Evolutionary conservation across 1,140 invertebrate species (phyloP).

Genomic region (Agrilus planipennis): DNA sequence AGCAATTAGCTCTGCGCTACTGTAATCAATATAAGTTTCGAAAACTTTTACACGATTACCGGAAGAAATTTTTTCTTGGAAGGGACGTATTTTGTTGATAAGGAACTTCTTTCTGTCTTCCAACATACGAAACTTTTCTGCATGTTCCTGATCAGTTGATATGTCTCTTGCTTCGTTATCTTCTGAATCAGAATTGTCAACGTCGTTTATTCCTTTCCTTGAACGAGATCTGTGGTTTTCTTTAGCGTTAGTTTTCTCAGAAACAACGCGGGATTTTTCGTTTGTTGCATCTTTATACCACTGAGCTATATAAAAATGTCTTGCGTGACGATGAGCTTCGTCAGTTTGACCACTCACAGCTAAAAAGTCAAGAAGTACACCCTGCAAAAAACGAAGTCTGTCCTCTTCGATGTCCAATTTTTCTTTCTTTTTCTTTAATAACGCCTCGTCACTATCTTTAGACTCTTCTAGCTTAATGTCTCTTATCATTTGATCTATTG

Average conservation of each 20-base stretch:
- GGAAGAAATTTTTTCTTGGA: conserved; percentile 46
- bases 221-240: conserved; percentile 42
- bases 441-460: conserved; percentile 56
- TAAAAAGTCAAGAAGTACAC: conserved; percentile 92
- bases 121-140: conserved; percentile 63
- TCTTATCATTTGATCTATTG: conserved; percentile 84
- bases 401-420: conserved; percentile 62
- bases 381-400: conserved; percentile 78
- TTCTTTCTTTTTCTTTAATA: conserved; percentile 28
- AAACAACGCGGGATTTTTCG: conserved; percentile 54
- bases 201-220: conserved; percentile 11
- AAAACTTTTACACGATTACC: conserved; percentile 65
- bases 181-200: conserved; percentile 33
- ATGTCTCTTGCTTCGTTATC: conserved; percentile 45
- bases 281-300: conserved; percentile 89
- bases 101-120: conserved; percentile 79
- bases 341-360: conserved; percentile 87
- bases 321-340: conserved; percentile 72
- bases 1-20: conserved; percentile 84
- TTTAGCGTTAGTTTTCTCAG: conserved; percentile 17
- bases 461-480: conserved; percentile 78
- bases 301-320: conserved; percentile 92
- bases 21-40: conserved; percentile 87
- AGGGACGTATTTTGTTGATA: conserved; percentile 66
- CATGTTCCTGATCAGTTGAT: conserved; percentile 47